These are phyloP conservation scores for Noctuana brunneofusca DNA, from an alignment of 2,888 invertebrate genomes.

Conservation along the genomic window DNA sequence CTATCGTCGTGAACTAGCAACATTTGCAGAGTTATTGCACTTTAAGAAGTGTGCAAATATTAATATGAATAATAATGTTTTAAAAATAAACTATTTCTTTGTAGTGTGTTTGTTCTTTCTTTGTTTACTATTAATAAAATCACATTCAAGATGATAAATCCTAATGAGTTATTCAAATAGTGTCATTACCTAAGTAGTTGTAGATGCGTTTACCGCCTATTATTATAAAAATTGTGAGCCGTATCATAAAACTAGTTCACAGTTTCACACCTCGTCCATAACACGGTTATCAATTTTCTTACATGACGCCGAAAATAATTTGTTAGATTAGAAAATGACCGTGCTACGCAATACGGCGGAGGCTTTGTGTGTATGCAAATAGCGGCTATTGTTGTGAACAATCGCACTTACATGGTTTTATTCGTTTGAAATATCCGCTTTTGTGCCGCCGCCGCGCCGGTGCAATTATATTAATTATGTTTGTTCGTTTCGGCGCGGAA, in stretches of 20 bases:
- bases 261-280: slow-evolving; percentile 15
- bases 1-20: too few species aligned
- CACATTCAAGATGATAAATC: too few species aligned
- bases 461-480: slow-evolving; percentile 52
- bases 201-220: neutral
- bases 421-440: slow-evolving; percentile 37
- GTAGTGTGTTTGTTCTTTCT: too few species aligned
- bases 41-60: too few species aligned
- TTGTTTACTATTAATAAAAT: too few species aligned
- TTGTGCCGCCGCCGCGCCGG: slow-evolving; percentile 44
- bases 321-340: slow-evolving; percentile 42
- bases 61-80: too few species aligned
- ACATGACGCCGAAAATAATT: slow-evolving; percentile 40
- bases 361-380: slow-evolving; percentile 50
- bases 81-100: too few species aligned
- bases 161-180: too few species aligned
- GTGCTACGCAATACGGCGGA: slow-evolving; percentile 42
- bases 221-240: slow-evolving; percentile 2
- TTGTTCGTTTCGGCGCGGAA: slow-evolving; percentile 40
- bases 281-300: slow-evolving; percentile 32
- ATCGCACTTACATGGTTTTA: slow-evolving; percentile 40
- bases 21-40: too few species aligned
- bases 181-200: neutral
- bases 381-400: slow-evolving; percentile 41
- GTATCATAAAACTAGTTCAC: neutral